phyloP scores from a whole-genome alignment of 2,888 invertebrate genomes.

The Helicoverpa assulta region DNA sequence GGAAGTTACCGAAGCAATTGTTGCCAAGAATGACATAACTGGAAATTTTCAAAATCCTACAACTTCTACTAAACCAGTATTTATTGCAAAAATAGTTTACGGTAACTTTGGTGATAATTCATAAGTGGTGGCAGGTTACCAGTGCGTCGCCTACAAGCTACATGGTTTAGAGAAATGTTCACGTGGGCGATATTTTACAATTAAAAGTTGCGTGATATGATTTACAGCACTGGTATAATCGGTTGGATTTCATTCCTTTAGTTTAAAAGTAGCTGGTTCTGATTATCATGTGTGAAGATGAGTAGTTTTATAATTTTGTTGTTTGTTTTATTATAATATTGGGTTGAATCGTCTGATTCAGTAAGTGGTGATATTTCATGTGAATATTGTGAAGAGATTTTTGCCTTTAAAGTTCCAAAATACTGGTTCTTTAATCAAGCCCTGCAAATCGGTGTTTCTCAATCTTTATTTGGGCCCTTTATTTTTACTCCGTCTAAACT shows the following conservation, averaged over 20 bases:
- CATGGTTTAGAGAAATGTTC: constrained; percentile 44
- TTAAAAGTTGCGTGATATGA: constrained; percentile 43
- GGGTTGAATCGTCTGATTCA: background rate
- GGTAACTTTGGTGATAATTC: constrained; percentile 26
- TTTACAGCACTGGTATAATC: constrained; percentile 19
- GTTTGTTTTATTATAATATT: background rate
- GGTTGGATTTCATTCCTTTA: constrained; percentile 8
- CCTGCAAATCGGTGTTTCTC: too few relatives aligned
- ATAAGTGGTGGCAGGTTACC: constrained; percentile 32
- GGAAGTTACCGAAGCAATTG: background rate
- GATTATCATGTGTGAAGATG: background rate
- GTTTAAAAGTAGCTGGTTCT: background rate
- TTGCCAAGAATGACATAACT: background rate
- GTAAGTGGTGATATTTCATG: background rate
- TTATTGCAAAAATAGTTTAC: constrained; percentile 13
- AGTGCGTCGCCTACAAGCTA: constrained; percentile 38
- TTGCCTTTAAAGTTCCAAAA: background rate
- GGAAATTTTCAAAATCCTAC: background rate
- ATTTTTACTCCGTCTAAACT: too few relatives aligned
- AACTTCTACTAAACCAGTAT: background rate
- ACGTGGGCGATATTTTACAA: constrained; percentile 44
- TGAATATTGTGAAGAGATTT: background rate
- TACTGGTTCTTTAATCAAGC: background rate
- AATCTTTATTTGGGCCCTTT: too few relatives aligned
- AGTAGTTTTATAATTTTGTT: background rate